Conservation (phyloP, 2,113 vertebrate genomes). For the Elgaria multicarinata region DNA sequence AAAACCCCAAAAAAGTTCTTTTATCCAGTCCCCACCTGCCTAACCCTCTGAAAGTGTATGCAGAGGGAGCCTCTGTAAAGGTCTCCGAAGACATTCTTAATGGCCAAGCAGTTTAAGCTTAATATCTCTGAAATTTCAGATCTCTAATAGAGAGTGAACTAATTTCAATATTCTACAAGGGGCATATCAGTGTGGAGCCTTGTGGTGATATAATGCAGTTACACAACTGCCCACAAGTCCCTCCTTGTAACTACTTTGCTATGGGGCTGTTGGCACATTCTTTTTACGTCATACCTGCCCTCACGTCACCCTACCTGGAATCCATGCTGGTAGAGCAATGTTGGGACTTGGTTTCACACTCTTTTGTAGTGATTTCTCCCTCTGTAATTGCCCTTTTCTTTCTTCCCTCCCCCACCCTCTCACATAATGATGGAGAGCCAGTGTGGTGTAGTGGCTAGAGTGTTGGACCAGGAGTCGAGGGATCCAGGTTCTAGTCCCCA, state of each 20-base stretch:
- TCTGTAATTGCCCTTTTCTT: neutral
- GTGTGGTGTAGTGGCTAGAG: no score
- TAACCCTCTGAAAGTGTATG: neutral
- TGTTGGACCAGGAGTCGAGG: no score
- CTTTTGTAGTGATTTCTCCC: neutral
- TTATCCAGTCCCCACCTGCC: neutral
- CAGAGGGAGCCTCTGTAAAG: neutral
- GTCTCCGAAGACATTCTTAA: neutral
- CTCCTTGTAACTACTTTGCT: no score
- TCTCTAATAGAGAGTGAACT: neutral
- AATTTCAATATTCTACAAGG: neutral
- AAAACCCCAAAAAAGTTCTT: neutral
- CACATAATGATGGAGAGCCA: no score
- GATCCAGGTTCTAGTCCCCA: no score
- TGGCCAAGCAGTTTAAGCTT: neutral
- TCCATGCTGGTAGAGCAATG: no score
- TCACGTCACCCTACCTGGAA: neutral
- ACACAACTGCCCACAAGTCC: neutral
- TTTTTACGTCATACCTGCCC: neutral
- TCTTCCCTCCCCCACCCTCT: no score
- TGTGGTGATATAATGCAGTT: no score
- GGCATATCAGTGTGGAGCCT: neutral
- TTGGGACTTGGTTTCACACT: neutral
- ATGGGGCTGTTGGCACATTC: neutral
- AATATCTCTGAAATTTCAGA: neutral